Evolutionary conservation across 2,113 vertebrate species (phyloP).

Genomic region (Gobiocypris rarus): DNA sequence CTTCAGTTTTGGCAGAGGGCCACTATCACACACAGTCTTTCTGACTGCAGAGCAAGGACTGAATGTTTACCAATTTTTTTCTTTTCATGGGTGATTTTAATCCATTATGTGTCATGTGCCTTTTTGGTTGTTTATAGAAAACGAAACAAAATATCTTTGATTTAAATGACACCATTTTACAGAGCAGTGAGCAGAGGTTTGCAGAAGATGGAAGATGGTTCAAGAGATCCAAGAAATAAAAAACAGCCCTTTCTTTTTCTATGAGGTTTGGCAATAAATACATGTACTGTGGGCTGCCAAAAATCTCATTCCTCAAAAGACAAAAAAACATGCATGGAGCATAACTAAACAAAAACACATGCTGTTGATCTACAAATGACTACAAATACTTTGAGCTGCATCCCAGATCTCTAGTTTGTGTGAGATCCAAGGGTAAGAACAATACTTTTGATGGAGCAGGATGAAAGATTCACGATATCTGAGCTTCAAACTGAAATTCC

Average conservation of each 20-base stretch:
- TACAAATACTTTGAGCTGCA: background rate
- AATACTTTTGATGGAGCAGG: constrained; percentile 9
- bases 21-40: background rate
- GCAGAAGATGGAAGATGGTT: background rate
- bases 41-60: background rate
- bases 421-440: constrained; percentile 9
- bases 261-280: background rate
- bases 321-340: background rate
- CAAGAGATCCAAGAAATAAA: background rate
- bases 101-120: background rate
- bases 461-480: background rate
- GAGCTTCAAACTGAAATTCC: background rate
- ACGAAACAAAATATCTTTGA: background rate
- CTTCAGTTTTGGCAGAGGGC: background rate
- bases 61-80: background rate
- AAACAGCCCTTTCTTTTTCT: constrained; percentile 2
- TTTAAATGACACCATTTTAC: no score
- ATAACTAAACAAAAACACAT: constrained; percentile 21
- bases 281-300: background rate
- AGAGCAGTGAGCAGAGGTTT: background rate
- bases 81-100: background rate
- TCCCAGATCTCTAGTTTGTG: background rate
- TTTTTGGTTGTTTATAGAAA: background rate
- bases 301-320: constrained; percentile 21
- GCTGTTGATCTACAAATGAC: background rate